These are phyloP conservation scores for Coronaproctus castanopsis DNA, from an alignment of 2,888 invertebrate genomes.

Conservation along the genomic window DNA sequence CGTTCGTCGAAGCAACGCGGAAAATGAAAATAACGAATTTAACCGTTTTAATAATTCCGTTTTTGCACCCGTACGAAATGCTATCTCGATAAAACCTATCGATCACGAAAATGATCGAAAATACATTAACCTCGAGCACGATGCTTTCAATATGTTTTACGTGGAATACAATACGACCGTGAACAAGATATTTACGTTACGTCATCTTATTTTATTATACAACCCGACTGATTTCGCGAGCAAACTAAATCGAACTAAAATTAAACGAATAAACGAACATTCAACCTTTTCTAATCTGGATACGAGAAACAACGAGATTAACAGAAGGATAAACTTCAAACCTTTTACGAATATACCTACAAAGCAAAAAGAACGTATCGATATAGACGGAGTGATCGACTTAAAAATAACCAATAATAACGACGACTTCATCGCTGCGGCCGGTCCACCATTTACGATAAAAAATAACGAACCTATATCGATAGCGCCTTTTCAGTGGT, in stretches of 20 bases:
- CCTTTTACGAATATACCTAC: too few species aligned
- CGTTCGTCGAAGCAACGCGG: slow-evolving; percentile 1
- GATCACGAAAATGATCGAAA: background rate
- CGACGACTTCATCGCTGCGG: slow-evolving; percentile 28
- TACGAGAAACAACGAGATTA: slow-evolving; percentile 8
- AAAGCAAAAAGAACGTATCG: slow-evolving; percentile 9
- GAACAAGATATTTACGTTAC: background rate
- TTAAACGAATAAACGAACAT: background rate
- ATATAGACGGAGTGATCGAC: slow-evolving; percentile 16
- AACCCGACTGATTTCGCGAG: background rate
- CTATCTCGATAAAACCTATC: background rate
- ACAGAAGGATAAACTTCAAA: too few species aligned
- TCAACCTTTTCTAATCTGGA: background rate
- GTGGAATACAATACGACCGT: background rate
- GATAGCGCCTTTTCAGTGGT: slow-evolving; percentile 48
- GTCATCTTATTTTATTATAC: background rate
- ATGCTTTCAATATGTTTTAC: background rate
- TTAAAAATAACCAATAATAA: slow-evolving; percentile 17
- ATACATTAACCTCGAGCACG: background rate
- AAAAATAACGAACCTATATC: slow-evolving; percentile 4
- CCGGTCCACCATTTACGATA: slow-evolving; percentile 23
- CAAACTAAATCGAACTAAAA: background rate
- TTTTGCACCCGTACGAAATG: background rate
- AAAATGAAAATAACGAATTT: too few species aligned
- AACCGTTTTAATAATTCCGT: background rate